Conservation (phyloP, 2,113 vertebrate species). For the Macquaria ambigua region DNA sequence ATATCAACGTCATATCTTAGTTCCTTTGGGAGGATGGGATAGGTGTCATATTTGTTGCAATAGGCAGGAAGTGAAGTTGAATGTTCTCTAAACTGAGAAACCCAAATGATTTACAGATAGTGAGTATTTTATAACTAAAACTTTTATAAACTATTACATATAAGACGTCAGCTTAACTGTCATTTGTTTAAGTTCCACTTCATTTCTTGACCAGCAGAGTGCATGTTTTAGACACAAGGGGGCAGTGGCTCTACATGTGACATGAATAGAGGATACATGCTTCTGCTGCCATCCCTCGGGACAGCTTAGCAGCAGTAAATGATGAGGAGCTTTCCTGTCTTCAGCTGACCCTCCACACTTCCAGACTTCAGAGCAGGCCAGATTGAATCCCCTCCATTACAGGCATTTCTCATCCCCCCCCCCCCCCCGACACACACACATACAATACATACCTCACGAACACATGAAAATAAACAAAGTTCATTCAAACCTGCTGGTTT, state of each 20-base stretch:
- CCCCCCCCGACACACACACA: neutral
- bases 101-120: neutral
- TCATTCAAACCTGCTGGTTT: constrained; percentile 43
- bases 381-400: constrained; percentile 31
- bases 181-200: neutral
- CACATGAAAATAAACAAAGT: constrained; percentile 46
- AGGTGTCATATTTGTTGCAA: neutral
- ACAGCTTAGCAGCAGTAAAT: constrained; percentile 38
- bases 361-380: constrained; percentile 16
- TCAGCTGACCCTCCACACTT: constrained; percentile 24
- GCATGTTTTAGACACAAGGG: constrained; percentile 62
- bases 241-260: constrained; percentile 61
- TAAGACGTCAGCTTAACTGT: neutral
- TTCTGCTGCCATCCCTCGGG: neutral
- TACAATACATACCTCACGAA: constrained; percentile 38
- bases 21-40: neutral
- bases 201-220: neutral
- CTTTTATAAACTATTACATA: too few species aligned
- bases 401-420: constrained; percentile 37
- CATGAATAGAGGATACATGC: neutral
- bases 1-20: neutral
- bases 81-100: neutral
- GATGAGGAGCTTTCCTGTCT: constrained; percentile 55
- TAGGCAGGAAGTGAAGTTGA: neutral
- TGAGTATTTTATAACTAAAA: neutral